Base-by-base conservation (phyloP, 2,888 invertebrate genomes). In the Papilio protenor region DNA sequence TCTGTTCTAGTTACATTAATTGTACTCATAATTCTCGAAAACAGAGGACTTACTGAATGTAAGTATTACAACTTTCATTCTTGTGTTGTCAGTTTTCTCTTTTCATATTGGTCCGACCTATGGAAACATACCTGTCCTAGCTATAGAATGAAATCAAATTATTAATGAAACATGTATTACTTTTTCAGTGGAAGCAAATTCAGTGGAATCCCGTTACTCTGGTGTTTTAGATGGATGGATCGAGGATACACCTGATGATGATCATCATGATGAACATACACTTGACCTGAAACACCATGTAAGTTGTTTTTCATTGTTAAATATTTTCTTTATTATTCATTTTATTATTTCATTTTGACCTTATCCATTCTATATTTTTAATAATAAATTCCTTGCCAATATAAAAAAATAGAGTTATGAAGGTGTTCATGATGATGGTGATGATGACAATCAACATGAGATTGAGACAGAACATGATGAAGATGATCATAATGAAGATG, bases 151-250 rank as follows among this genome's bases (percentile, higher is more conserved):
- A 73, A 57, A 45, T 40, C 18, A 21, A 23, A 57, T 70, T 45
- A 61, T 49, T 47, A n/a, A 16, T 59, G 27, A n/a, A 47, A 55
- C 76, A 73, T 77, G 55, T 74, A 79, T 64, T 75, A 73, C 75
- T 66, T 52, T 86, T 84, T 72, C 83, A 94, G 94, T 94, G 87
- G 94, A 94, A 87, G 94, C 94, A 69, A 94, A 92, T 85, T 83
- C 93, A 69, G 93, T 94, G 18, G 96, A 97, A 86, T 97, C 97
- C 33, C 95, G 96, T 61, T 97, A 96, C 91, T 96, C 97, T 16
- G 96, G 96, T 83, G 95, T 97, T 75, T 96, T 97, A 81, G 97
- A 97, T 84, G 97, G 97, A 57, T 98, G 97, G 97, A 95, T 97
- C 16, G 97, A 97, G 87, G 96, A 96, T 81, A 88, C 91, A 73